phyloP scores from a whole-genome alignment of 1,140 invertebrate species.

The Trichomalopsis sarcophagae region DNA sequence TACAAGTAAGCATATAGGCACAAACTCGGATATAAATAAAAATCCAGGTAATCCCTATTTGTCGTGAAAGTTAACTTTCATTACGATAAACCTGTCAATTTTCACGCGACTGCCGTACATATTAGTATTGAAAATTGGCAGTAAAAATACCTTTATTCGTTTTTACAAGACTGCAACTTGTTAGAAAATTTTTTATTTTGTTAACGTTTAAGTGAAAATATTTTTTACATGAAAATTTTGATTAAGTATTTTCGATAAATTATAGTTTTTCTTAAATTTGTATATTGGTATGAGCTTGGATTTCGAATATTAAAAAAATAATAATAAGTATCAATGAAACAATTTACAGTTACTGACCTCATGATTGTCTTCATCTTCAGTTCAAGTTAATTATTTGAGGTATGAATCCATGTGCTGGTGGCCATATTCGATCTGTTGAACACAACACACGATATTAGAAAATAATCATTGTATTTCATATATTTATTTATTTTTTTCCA shows the following conservation, averaged over 20 bases:
- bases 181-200: background rate
- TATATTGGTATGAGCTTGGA: background rate
- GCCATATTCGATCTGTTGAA: slow-evolving; percentile 62
- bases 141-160: background rate
- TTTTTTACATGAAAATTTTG: background rate
- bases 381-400: slow-evolving; percentile 20
- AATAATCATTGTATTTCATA: background rate
- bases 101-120: background rate
- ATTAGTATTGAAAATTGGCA: slow-evolving; percentile 6
- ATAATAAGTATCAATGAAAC: background rate
- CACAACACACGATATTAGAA: background rate
- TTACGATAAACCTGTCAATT: slow-evolving; percentile 7
- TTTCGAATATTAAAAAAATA: background rate
- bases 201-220: background rate
- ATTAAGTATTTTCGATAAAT: too few species aligned
- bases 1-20: slow-evolving; percentile 53
- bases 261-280: background rate
- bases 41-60: background rate
- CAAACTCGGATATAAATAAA: background rate
- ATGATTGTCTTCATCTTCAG: background rate
- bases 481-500: too few species aligned
- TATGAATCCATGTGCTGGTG: slow-evolving; percentile 57
- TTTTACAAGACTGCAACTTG: background rate
- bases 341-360: background rate
- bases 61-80: background rate